Conservation (phyloP, 2,797 vertebrate species). For the Platyrinchus mystaceus region DNA sequence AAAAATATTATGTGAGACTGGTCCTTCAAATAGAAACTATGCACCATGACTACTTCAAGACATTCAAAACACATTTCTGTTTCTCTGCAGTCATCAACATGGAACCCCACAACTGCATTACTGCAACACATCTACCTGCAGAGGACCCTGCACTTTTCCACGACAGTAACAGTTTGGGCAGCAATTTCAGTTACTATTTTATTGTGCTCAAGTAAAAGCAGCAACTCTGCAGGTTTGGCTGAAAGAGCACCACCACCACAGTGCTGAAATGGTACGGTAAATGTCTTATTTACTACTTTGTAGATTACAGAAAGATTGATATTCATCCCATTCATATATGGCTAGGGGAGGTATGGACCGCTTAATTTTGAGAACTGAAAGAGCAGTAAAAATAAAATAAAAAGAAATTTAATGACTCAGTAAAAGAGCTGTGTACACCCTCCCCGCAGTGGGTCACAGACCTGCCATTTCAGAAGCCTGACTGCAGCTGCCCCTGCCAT, state of each 20-base stretch:
- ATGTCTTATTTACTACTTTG: not conserved
- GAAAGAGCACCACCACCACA: not conserved
- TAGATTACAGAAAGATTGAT: not conserved
- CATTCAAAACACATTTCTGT: not conserved
- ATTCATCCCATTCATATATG: not conserved
- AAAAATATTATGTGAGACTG: not conserved
- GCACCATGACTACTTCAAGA: not conserved
- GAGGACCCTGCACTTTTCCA: not conserved
- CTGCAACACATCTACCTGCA: not conserved
- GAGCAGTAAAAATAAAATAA: not conserved
- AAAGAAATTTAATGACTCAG: not conserved
- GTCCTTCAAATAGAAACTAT: not conserved
- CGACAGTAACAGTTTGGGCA: not conserved
- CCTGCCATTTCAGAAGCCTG: not conserved
- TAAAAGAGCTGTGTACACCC: not conserved
- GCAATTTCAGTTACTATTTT: not conserved
- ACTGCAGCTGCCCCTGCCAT: not conserved
- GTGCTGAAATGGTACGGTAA: not conserved
- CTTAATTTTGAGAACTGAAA: not conserved
- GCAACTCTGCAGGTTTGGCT: not conserved
- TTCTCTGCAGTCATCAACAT: conserved; percentile 13
- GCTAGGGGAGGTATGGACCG: rapidly evolving
- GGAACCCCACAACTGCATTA: not conserved
- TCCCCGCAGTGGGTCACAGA: not conserved
- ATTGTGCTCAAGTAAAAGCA: not conserved